Conservation (phyloP, 1,140 invertebrate genomes). For the Frieseomelitta varia region DNA sequence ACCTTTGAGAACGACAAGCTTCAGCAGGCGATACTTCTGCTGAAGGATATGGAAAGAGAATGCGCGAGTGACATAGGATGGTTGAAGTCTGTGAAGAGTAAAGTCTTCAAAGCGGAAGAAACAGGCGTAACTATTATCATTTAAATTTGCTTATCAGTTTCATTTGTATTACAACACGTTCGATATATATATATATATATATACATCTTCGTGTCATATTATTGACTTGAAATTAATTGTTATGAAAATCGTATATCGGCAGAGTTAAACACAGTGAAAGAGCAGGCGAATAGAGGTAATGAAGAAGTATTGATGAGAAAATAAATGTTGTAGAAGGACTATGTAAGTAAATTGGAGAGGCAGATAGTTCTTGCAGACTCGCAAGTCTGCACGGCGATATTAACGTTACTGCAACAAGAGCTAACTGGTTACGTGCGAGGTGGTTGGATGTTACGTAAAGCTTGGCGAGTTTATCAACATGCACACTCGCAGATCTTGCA, state of each 20-base stretch:
- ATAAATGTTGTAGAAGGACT: constrained; percentile 68
- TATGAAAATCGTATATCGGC: not conserved
- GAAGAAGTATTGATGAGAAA: not conserved
- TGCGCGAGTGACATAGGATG: constrained; percentile 84
- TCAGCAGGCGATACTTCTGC: constrained; percentile 82
- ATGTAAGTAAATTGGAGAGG: constrained; percentile 82
- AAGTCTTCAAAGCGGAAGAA: constrained; percentile 79
- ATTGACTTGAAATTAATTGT: not conserved
- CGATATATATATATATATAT: too few relatives aligned
- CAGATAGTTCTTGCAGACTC: constrained; percentile 88
- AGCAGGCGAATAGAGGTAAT: too few relatives aligned
- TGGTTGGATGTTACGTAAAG: constrained; percentile 88
- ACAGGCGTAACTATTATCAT: constrained; percentile 71
- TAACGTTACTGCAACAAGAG: constrained; percentile 87
- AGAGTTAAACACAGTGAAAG: not conserved
- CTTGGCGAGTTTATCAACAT: constrained; percentile 89
- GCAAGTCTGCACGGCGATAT: constrained; percentile 85
- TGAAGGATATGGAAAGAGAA: constrained; percentile 86
- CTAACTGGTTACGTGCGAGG: constrained; percentile 87
- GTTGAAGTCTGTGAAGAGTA: constrained; percentile 83
- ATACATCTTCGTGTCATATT: not conserved
- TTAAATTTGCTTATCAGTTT: not conserved
- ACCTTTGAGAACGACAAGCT: constrained; percentile 88
- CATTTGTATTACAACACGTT: not conserved
- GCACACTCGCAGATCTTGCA: constrained; percentile 85